These are phyloP conservation scores for Nomada ferruginata DNA, from an alignment of 2,888 invertebrate genomes.

Conservation along the genomic window DNA sequence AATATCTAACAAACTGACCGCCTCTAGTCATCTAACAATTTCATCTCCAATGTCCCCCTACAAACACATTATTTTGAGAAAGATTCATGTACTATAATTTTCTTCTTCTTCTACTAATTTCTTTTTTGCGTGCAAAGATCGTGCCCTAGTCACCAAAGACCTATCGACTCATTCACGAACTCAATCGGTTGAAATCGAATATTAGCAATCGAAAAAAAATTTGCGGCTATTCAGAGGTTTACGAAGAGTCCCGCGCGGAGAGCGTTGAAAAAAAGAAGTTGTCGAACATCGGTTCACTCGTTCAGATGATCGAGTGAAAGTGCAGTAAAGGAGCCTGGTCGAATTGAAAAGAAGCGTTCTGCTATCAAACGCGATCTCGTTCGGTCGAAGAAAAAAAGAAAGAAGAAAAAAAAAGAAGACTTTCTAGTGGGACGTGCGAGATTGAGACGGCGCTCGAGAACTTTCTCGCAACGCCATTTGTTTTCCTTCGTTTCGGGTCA, in stretches of 20 bases:
- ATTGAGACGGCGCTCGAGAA: conserved; percentile 54
- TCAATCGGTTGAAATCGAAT: too few species aligned
- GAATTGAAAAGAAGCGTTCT: conserved; percentile 50
- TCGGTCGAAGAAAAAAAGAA: conserved; percentile 49
- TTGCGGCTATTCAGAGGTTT: too few species aligned
- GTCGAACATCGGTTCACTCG: conserved; percentile 1
- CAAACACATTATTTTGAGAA: too few species aligned
- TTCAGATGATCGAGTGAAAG: conserved; percentile 62
- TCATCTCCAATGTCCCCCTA: too few species aligned
- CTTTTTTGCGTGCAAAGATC: background rate
- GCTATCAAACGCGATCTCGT: conserved; percentile 60
- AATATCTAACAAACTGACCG: background rate
- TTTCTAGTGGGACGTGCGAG: background rate
- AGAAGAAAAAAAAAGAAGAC: background rate
- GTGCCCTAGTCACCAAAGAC: background rate
- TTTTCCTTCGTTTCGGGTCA: conserved; percentile 55
- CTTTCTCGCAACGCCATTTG: conserved; percentile 62
- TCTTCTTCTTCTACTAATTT: too few species aligned
- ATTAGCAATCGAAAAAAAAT: too few species aligned
- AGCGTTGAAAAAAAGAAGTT: background rate
- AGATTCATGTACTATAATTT: too few species aligned
- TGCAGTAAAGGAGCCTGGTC: conserved; percentile 27
- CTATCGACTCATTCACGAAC: background rate
- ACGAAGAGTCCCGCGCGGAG: background rate
- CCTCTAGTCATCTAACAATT: background rate